Conservation (phyloP, 2,113 vertebrate genomes). For the Zosterops pallidus region DNA sequence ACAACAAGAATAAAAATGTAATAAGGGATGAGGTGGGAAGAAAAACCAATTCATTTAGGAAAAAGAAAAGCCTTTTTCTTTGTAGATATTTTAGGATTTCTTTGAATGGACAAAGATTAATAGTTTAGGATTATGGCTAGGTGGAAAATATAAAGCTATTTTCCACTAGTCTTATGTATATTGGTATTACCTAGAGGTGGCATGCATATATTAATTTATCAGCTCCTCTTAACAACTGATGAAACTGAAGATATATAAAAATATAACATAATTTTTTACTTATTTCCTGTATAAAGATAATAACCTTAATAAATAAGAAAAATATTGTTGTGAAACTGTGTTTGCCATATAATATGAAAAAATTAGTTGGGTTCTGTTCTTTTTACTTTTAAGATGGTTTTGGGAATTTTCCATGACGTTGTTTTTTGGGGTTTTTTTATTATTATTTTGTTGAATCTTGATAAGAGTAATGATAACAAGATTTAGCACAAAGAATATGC, state of each 20-base stretch:
- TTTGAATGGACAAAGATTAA: not conserved
- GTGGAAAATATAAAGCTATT: not conserved
- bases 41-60: not conserved
- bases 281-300: not conserved
- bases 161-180: not conserved
- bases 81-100: rapidly evolving
- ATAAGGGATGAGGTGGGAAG: not conserved
- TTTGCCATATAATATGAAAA: not conserved
- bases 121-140: not conserved
- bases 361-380: not conserved
- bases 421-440: not conserved
- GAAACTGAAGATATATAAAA: not conserved
- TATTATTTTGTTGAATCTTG: not conserved
- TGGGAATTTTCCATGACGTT: not conserved
- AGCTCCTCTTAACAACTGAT: not conserved
- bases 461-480: not conserved
- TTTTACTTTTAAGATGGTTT: not conserved
- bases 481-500: not conserved
- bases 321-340: not conserved
- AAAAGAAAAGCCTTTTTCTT: not conserved
- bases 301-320: not conserved
- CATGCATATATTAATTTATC: rapidly evolving
- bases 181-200: not conserved
- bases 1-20: not conserved
- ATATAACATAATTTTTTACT: not conserved